These are phyloP conservation scores for Caenorhabditis sp. DNA, from an alignment of 2,888 invertebrate genomes.

Conservation along the genomic window DNA sequence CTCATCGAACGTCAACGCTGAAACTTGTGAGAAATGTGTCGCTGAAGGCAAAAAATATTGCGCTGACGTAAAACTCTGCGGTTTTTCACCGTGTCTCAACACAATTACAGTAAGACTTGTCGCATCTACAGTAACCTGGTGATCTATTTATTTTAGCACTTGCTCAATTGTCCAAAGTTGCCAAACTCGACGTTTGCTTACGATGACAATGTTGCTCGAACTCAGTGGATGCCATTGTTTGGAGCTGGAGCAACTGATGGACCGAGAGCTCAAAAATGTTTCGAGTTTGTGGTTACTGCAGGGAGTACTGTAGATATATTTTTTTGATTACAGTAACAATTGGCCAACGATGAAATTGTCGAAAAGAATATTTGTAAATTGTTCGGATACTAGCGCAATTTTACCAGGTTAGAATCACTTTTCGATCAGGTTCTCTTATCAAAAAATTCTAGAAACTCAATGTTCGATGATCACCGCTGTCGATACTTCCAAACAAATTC, in stretches of 20 bases:
- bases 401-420: constrained; percentile 20
- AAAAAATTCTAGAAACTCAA: constrained; percentile 17
- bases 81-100: constrained; percentile 16
- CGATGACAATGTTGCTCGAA: constrained; percentile 24
- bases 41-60: constrained; percentile 9
- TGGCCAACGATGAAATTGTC: constrained; percentile 37
- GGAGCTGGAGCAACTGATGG: constrained; percentile 31
- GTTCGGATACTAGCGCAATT: constrained; percentile 27
- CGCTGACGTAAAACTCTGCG: constrained; percentile 21
- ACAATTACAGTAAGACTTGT: constrained; percentile 32
- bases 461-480: constrained; percentile 36
- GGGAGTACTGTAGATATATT: background rate
- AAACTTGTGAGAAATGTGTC: background rate
- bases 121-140: too few species aligned
- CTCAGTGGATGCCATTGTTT: constrained; percentile 34
- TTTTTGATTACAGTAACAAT: constrained; percentile 27
- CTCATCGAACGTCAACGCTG: background rate
- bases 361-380: constrained; percentile 25
- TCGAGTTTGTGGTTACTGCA: constrained; percentile 16
- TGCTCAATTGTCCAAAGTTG: constrained; percentile 4
- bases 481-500: constrained; percentile 16
- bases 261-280: constrained; percentile 29
- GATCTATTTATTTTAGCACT: constrained; percentile 3
- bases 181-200: constrained; percentile 19
- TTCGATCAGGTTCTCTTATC: background rate